Conservation (phyloP, 2,797 vertebrate genomes). For the Argya squamiceps region DNA sequence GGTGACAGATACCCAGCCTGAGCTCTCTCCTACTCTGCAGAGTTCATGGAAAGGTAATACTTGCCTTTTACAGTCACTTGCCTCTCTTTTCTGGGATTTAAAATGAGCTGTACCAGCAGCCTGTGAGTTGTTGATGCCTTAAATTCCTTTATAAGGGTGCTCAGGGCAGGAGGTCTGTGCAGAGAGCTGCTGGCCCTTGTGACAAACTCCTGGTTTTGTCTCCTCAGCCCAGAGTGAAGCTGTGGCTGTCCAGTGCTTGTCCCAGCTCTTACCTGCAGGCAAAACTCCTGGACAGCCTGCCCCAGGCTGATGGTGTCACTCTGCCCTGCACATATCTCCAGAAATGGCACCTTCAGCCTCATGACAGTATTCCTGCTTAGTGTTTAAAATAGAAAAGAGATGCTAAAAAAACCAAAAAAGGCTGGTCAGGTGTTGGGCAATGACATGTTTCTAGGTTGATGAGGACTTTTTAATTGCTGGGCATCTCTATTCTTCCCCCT, state of each 20-base stretch:
- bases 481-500: not conserved
- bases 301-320: not conserved
- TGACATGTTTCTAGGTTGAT: not conserved
- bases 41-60: constrained; percentile 71
- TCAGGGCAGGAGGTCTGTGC: not conserved
- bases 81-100: not conserved
- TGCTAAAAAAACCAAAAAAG: not conserved
- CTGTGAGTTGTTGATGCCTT: not conserved
- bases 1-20: constrained; percentile 15
- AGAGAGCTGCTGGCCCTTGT: not conserved
- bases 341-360: not conserved
- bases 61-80: not conserved
- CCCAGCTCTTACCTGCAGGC: not conserved
- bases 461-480: not conserved
- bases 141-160: not conserved
- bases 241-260: not conserved
- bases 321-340: not conserved
- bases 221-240: not conserved
- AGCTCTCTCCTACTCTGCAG: constrained; percentile 11
- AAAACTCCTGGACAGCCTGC: not conserved
- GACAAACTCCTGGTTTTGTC: not conserved
- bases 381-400: not conserved
- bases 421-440: not conserved
- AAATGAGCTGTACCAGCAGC: not conserved
- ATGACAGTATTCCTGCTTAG: fast-evolving